Evolutionary conservation across 2,888 invertebrate species (phyloP), one percentile per base, ranked within the genome.

Genomic region (Eustalomyia histrio): DNA sequence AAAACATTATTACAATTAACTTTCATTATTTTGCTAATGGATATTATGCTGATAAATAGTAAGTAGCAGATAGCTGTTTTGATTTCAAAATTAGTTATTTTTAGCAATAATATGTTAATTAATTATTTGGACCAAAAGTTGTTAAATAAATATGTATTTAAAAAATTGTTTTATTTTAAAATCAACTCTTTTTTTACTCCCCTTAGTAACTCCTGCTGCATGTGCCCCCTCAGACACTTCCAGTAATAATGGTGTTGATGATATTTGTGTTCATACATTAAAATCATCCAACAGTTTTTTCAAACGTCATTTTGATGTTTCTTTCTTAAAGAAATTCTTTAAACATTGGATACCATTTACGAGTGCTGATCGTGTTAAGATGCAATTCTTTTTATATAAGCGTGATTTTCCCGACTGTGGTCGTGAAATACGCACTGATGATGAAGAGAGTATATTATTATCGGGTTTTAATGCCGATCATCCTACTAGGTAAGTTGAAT

Each of bases 351-450:
- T 87, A 21, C 89, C 89, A 1, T 89, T 89, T 35, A 85, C 83
- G 4, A 83, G 84, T n/a, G 84, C 79, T 1, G 73, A 85, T 29
- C 84, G 86, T 6, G 86, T 86, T 3, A 87, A 87, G 79, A 89
- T 89, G 89, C 86, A 87, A 55, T 89, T 89, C 82, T 89, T 85
- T 81, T 79, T 89, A 9, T 89, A 88, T 76, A 89, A 89, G 81
- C 82, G 86, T 18, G 88, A 87, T 14, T 89, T 89, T 60, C 86
- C 89, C 0, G 87, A 87, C 21, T 89, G 89, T 69, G 89, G 89
- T 18, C 86, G 87, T 16, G 89, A 89, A 79, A 74, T 89, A 5
- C 82, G 86, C 5, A 65, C 85, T 8, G 87, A 86, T 33, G 87
- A 87, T 75, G 86, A 86, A 73, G 86, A 86, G 43, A 85, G 85